Evolutionary conservation across 2,113 vertebrate species (phyloP), one percentile per base, ranked within the genome.

Genomic region (Etheostoma spectabile): DNA sequence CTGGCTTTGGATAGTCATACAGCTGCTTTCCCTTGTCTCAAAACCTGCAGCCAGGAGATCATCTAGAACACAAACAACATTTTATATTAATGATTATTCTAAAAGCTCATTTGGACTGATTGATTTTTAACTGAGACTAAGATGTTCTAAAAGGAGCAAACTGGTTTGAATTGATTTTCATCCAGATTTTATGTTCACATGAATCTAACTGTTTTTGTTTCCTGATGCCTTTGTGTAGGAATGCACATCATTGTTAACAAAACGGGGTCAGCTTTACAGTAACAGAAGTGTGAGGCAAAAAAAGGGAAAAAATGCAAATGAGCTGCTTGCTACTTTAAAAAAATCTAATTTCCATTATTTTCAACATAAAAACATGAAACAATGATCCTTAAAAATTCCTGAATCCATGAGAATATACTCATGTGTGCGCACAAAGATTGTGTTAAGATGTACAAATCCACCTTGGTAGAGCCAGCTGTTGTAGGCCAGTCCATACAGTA

Each of bases 1-100:
- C 94, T 99, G 98, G 6, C 97, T 99, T 90, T 99, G 97, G 85
- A 98, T 98, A 93, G 96, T 97, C 89, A 99, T 97, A 90, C 98
- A 99, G 94, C 97, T 98, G 55, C 96, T 98, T 87, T 97, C 96
- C 71, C 96, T 96, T 24, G 93, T 80, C 80, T 99, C 98, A 82
- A 95, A 94, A 63, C 95, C 92, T 19, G 99, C 97, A 1, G 96
- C 96, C 3, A 95, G 88, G 27, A 96, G 89, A 21, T 98, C 95
- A 48, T 96, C 97, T 98, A 89, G 64, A 94, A 83, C 69, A 79
- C 35, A 86, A 45, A 84, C 0, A 61, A 22, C 8, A 56, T 46
- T 46, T 73, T 10, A 46, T 18, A 24, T 30, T 30, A 8, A 61
- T 48, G 38, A 45, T 13, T 19, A 18, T 55, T 35, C 38, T 60